Evolutionary conservation across 2,113 vertebrate species (phyloP), one percentile per base, ranked within the genome.

Genomic region (Phyllostomus hastatus): DNA sequence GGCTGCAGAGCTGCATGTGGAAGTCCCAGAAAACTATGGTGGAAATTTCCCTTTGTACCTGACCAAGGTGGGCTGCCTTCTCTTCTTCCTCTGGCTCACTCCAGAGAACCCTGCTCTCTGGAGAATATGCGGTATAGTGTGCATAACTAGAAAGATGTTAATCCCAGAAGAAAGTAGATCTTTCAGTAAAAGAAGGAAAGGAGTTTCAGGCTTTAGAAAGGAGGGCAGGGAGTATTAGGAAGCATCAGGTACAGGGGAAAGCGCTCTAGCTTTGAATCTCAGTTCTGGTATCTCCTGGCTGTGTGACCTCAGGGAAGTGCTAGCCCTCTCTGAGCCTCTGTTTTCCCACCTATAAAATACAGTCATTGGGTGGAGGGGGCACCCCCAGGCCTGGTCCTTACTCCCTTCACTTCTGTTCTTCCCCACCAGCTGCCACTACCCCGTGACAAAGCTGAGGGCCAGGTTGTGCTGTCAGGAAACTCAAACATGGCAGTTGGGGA

Each of bases 21-120:
- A 98, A 78, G 98, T 99, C 80, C 98, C 98, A 22, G 99, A 99
- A 97, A 99, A 99, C 92, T 98, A 98, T 24, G 96, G 98, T 83
- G 99, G 98, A 11, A 99, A 98, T 95, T 98, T 99, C 95, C 98
- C 98, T n/a, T 98, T 98, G 96, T 99, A 98, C 88, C 98, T 99
- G 83, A 96, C 97, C 66, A 99, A 99, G 99, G 99, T 99, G 98
- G 54, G 26, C 26, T 76, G 17, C 35, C 50, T 6, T 88, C 50
- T 95, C 70, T 85, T n/a, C 31, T 52, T 88, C 19, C 31, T 61
- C 50, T 50, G 61, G 3, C 46, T 94, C 22, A 67, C 33, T 73
- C 50, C 50, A 52, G 16, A 52, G 50, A 79, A 66, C 22, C 17
- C 50, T 94, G 26, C 70, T 75, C 38, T 61, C 57, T 28, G 10